A percentile compares a stretch with the other conserved stretches of the same genome.
phyloP scores from a whole-genome alignment of 2,113 vertebrate genomes.

The Ochotona princeps region DNA sequence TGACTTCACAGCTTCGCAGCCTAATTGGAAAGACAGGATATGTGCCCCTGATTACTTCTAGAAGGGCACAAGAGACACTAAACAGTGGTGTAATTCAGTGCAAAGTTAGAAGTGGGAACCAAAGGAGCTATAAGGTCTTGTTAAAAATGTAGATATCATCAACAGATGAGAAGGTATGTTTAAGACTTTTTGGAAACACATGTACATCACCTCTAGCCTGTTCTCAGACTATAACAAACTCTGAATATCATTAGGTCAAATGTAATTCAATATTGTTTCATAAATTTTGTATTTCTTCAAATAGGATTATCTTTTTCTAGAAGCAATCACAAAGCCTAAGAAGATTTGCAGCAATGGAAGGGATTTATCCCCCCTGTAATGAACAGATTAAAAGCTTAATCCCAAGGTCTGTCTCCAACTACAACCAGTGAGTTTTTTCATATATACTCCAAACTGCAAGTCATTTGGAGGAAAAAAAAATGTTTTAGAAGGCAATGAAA shows the following conservation, averaged over 20 bases:
- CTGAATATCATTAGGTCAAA: conserved; percentile 37
- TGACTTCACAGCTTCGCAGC: background rate
- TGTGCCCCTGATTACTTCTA: background rate
- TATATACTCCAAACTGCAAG: background rate
- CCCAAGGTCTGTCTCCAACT: conserved; percentile 58
- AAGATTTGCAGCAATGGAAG: conserved; percentile 64
- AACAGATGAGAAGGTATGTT: background rate
- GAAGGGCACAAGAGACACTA: background rate
- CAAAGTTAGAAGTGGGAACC: background rate
- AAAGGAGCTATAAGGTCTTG: background rate
- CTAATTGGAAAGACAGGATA: background rate
- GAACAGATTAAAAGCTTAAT: conserved; percentile 73
- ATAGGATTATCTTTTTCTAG: conserved; percentile 70
- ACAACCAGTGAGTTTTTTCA: conserved; percentile 30
- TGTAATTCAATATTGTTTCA: conserved; percentile 36
- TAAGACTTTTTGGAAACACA: conserved; percentile 19
- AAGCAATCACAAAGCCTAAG: conserved; percentile 68
- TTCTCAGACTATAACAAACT: conserved; percentile 10
- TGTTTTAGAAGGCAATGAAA: conserved; percentile 20
- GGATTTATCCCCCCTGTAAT: conserved; percentile 52
- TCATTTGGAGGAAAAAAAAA: background rate
- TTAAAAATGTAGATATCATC: conserved; percentile 22
- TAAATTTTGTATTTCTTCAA: conserved; percentile 60
- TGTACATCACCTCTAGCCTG: background rate
- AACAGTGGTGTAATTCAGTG: background rate